Evolutionary conservation across 2,888 invertebrate genomes (phyloP).

Genomic region (Stegana nigrithorax): DNA sequence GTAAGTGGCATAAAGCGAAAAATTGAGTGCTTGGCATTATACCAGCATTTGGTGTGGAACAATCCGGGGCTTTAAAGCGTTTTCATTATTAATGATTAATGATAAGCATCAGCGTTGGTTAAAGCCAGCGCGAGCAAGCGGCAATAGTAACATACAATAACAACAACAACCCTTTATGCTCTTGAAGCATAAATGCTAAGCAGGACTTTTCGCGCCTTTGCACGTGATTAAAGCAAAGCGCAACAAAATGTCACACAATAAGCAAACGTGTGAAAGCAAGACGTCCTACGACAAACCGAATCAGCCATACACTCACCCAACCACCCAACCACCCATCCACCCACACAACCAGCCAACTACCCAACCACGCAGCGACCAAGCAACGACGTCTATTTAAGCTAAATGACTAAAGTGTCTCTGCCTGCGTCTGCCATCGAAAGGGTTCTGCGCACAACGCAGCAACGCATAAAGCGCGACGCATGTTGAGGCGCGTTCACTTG

Average conservation of each 20-base stretch:
- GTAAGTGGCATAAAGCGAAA: background rate
- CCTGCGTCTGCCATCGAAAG: background rate
- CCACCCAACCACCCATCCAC: background rate
- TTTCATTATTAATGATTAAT: slow-evolving; percentile 68
- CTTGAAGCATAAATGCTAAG: slow-evolving; percentile 39
- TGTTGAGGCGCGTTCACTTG: slow-evolving; percentile 20
- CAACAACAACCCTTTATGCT: slow-evolving; percentile 16
- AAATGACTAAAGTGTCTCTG: slow-evolving; percentile 12
- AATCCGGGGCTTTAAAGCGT: slow-evolving; percentile 50
- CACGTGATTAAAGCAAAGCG: slow-evolving; percentile 64
- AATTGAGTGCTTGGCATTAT: slow-evolving; percentile 34
- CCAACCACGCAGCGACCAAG: background rate
- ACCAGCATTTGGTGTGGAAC: slow-evolving; percentile 64
- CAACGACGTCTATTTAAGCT: slow-evolving; percentile 5
- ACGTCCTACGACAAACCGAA: background rate
- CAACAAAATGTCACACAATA: slow-evolving; percentile 31
- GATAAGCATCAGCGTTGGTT: slow-evolving; percentile 53
- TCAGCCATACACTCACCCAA: background rate
- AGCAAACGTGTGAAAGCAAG: background rate
- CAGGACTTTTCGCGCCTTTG: slow-evolving; percentile 68
- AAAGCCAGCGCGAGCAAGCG: background rate
- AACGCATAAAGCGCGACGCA: background rate
- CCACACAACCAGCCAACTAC: background rate
- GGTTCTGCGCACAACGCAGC: background rate
- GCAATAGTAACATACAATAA: slow-evolving; percentile 18